Evolutionary conservation across 2,797 vertebrate genomes (phyloP), one percentile per base, ranked within the genome.

Genomic region (Aulostomus chinensis): DNA sequence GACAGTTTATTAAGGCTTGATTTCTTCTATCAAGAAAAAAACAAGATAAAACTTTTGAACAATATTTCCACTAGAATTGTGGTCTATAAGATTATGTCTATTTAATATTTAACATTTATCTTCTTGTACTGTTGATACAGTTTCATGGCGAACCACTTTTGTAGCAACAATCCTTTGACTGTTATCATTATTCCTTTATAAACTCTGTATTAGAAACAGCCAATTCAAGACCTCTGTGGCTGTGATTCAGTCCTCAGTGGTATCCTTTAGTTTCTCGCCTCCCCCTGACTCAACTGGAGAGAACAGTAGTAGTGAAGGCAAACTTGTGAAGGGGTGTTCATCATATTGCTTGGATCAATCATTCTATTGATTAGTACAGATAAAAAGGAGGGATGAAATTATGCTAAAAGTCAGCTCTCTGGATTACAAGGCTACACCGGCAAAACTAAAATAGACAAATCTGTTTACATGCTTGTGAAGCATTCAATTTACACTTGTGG

Each of bases 1-100:
- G 87, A 89, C 88, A 87, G 86, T 95, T 95, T 95, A 96, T 95
- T 95, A 94, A 96, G 94, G 94, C 94, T 94, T 90, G 89, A 92
- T 89, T 92, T 93, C 88, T 90, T 92, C 89, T 91, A 89, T 84
- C 89, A 88, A 89, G 79, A 83, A 86, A 92, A 89, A 84, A 41
- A 43, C 78, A 91, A 90, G 84, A 81, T 76, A 84, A 84, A 85
- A 83, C 84, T 86, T 85, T 83, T 88, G 80, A 91, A 91, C 80
- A 86, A 52, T 68, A 90, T 71, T 83, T 79, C 86, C 87, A 91
- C 87, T 92, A 89, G 90, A 89, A 84, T 85, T 76, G 91, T 86
- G 91, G 92, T 91, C 90, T 91, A 76, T 69, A 81, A 76, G 68
- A 76, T 82, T 73, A 79, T 84, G 58, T 79, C 86, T 79, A 88